Conservation (phyloP, 2,113 vertebrate genomes). For the Taxidea taxus region DNA sequence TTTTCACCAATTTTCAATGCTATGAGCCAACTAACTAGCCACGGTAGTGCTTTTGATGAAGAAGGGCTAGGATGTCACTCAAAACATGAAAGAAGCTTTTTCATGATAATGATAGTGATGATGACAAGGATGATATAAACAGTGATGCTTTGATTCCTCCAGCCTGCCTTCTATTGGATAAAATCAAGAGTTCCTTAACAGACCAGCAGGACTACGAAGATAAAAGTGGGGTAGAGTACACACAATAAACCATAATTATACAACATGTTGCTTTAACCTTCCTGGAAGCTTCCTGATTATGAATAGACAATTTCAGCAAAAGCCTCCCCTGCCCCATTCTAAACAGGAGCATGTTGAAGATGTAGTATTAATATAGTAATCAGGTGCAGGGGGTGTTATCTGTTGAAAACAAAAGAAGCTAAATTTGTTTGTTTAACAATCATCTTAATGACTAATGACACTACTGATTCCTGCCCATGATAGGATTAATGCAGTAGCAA, state of each 20-base stretch:
- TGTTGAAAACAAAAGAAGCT: neutral
- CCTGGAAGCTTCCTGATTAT: neutral
- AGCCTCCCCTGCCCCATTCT: neutral
- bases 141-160: neutral
- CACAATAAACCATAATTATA: neutral
- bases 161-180: neutral
- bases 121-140: neutral
- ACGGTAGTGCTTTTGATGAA: neutral
- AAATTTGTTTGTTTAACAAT: neutral
- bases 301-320: neutral
- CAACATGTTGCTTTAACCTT: neutral
- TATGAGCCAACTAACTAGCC: neutral
- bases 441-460: neutral
- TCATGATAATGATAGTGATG: neutral
- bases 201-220: neutral
- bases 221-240: neutral
- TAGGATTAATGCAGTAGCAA: neutral
- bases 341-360: neutral
- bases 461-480: neutral
- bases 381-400: neutral
- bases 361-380: neutral
- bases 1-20: neutral
- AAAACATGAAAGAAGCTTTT: neutral
- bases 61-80: neutral
- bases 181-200: neutral